phyloP scores from a whole-genome alignment of 2,888 invertebrate species.

The Sisyra terminalis region DNA sequence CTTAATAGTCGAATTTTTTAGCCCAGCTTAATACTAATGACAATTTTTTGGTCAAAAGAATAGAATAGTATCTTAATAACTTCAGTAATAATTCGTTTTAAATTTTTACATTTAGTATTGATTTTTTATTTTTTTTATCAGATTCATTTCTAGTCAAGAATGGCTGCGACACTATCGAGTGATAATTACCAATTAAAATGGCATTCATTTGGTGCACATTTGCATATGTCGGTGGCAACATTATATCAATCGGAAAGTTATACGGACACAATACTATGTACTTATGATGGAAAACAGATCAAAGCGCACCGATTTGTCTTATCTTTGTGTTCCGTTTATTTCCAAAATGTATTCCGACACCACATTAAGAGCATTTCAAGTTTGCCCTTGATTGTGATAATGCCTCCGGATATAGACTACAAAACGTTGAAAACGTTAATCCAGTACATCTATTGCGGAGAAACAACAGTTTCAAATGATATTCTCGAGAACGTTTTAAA shows the following conservation, averaged over 20 bases:
- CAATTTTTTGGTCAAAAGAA: no score
- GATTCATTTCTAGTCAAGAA: conserved; percentile 11
- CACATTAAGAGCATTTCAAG: conserved; percentile 18
- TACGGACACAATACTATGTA: conserved; percentile 66
- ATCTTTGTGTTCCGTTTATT: conserved; percentile 60
- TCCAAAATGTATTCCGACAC: conserved; percentile 34
- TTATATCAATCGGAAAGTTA: conserved; percentile 57
- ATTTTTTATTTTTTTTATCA: background rate
- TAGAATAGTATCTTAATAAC: no score
- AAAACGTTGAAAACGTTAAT: conserved; percentile 65
- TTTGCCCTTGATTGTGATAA: conserved; percentile 43
- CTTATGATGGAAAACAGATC: conserved; percentile 62
- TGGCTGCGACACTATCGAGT: conserved; percentile 33
- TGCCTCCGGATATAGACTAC: conserved; percentile 67
- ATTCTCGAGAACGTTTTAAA: conserved; percentile 63
- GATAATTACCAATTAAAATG: conserved; percentile 81
- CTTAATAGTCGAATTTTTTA: no score
- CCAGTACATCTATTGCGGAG: conserved; percentile 70
- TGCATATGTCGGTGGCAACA: conserved; percentile 67
- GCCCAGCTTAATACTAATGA: no score
- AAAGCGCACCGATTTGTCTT: conserved; percentile 73
- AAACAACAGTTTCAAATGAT: conserved; percentile 73
- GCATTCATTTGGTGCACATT: conserved; percentile 70
- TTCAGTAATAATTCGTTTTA: no score
- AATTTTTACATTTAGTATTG: no score